A percentile compares a stretch with the other conserved stretches of the same genome.
phyloP scores from a whole-genome alignment of 1,140 invertebrate genomes.

The Sitophilus oryzae region DNA sequence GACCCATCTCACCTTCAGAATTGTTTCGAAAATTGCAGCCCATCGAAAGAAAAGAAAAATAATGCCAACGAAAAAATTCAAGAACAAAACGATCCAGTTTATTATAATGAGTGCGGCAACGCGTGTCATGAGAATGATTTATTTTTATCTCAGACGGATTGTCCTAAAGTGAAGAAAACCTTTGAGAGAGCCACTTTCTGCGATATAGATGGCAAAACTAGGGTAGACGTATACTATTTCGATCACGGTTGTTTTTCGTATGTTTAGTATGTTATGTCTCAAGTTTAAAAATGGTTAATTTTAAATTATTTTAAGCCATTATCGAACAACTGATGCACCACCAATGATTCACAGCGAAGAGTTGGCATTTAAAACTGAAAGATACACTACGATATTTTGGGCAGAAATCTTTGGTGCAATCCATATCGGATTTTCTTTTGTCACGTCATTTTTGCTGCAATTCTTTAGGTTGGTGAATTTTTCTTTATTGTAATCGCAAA shows the following conservation, averaged over 20 bases:
- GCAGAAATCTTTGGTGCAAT: slow-evolving; percentile 59
- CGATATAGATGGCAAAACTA: slow-evolving; percentile 35
- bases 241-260: slow-evolving; percentile 59
- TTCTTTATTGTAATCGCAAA: neutral
- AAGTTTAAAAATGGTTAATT: too few relatives aligned
- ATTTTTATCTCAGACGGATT: slow-evolving; percentile 21
- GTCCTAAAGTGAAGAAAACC: neutral
- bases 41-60: neutral
- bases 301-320: slow-evolving; percentile 47
- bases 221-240: slow-evolving; percentile 60
- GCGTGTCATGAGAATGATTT: slow-evolving; percentile 13
- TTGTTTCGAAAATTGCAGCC: too few relatives aligned
- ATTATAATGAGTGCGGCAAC: neutral
- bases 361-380: slow-evolving; percentile 53
- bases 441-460: slow-evolving; percentile 58
- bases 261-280: too few relatives aligned
- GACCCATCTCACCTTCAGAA: too few relatives aligned
- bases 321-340: slow-evolving; percentile 58
- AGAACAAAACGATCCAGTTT: neutral
- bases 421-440: slow-evolving; percentile 54
- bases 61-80: too few relatives aligned
- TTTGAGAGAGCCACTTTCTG: slow-evolving; percentile 23
- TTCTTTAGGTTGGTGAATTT: slow-evolving; percentile 42
- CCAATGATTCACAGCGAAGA: slow-evolving; percentile 55
- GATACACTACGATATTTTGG: slow-evolving; percentile 57